Base-by-base conservation (phyloP, 2,113 vertebrate species). In the Tychaedon coryphoeus region DNA sequence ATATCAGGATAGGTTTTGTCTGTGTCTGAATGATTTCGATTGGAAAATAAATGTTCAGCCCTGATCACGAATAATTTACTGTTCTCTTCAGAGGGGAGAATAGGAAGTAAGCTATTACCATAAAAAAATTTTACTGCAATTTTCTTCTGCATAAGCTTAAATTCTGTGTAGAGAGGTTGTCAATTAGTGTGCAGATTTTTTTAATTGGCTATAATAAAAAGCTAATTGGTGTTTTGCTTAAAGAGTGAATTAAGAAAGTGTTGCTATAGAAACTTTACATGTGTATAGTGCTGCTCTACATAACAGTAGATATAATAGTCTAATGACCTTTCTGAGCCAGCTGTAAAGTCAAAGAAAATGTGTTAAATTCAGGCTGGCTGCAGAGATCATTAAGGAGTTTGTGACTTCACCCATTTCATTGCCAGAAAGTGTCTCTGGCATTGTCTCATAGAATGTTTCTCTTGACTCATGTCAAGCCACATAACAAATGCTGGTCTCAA, bases 141-240 rank as follows among this genome's bases (percentile, higher is more conserved):
- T 96, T 97, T 93, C 90, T 94, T 97, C 95, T 93, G 73, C 95
- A 90, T 96, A 97, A 96, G 93, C 91, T 96, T 96, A 96, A 93
- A 93, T 97, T 97, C 91, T 73, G 87, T 95, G 87, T 90, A 88
- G 86, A 97, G 95, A 97, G 92, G 93, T 96, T 97, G 96, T 95
- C 97, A 97, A 97, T 98, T 98, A 98, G 95, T 60, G 89, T 97
- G 95, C 95, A 97, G 93, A 97, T 97, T 96, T 97, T 97, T 97
- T 97, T 93, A 98, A 97, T 97, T 98, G 96, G 95, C 91, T 97
- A 76, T 98, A 98, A 97, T 98, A 96, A 94, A 95, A 97, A 96
- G 88, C 83, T 97, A 98, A 98, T 97, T 97, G 92, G 73, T 98
- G 93, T 98, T 98, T 98, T 98, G 91, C 97, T 97, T 98, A 97